phyloP scores from a whole-genome alignment of 2,888 invertebrate species.

The Leptopilina syphax region DNA sequence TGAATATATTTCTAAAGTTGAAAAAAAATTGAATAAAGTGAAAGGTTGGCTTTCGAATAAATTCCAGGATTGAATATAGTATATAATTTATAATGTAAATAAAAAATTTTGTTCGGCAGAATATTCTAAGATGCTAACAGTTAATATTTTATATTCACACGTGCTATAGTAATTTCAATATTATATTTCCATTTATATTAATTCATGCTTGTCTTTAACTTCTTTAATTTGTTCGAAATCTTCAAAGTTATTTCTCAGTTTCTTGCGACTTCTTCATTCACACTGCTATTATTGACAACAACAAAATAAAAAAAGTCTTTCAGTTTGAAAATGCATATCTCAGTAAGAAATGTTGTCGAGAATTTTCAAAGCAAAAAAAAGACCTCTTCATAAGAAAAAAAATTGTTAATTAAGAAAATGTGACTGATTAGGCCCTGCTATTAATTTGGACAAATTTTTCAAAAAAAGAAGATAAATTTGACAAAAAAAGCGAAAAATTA shows the following conservation, averaged over 20 bases:
- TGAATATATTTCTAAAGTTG: no score
- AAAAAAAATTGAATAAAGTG: no score
- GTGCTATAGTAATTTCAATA: conserved; percentile 50
- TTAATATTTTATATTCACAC: conserved; percentile 50
- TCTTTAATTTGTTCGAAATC: conserved; percentile 59
- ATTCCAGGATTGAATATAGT: neutral
- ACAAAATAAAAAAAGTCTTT: conserved; percentile 42
- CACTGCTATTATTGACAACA: conserved; percentile 57
- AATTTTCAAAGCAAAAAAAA: conserved; percentile 36
- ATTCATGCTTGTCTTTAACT: conserved; percentile 68
- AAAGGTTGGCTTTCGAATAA: neutral
- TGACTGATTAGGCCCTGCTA: no score
- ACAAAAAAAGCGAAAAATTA: no score
- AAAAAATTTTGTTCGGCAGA: conserved; percentile 47
- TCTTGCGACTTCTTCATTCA: conserved; percentile 63
- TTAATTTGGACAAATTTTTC: no score
- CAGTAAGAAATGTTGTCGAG: conserved; percentile 44
- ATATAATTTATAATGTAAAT: neutral
- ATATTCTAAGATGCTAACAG: conserved; percentile 42
- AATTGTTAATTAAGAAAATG: neutral
- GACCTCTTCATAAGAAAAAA: neutral
- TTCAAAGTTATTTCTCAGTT: conserved; percentile 57
- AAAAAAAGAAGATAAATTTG: neutral
- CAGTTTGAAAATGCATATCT: conserved; percentile 52
- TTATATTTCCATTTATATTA: conserved; percentile 55